Base-by-base conservation (phyloP, 2,113 vertebrate species). In the Micronycteris hirsuta region DNA sequence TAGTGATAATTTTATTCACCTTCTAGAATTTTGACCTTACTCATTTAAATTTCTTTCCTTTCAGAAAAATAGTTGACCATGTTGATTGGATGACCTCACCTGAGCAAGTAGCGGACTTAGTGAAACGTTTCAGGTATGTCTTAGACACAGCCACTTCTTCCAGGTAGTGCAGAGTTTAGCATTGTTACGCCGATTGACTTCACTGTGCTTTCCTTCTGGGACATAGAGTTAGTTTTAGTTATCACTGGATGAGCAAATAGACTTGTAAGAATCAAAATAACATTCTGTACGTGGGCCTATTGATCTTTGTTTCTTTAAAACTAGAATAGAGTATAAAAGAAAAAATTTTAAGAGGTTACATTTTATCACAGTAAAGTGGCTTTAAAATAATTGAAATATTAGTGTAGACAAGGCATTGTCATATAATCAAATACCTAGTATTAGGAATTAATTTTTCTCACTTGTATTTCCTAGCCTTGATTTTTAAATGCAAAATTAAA, bases 11-110 rank as follows among this genome's bases (percentile, higher is more conserved):
- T 78, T 71, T 81, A 68, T 74, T 92, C 28, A 41, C 14, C 20
- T 83, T 68, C 3, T 61, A 76, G 93, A 56, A 90, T 65, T 77
- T 81, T 93, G 47, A 83, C 14, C 13, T 11, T 93, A 73, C 26
- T 94, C 26, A 81, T 83, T 92, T 94, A 65, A 20, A 28, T 52
- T 41, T 89, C 58, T 97, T 97, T 96, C 36, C 94, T 98, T 98
- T 87, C 97, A 99, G 99, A 98, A 99, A 99, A 99, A 99, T 99
- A 82, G 99, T 99, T 94, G 99, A 99, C 98, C 99, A 99, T 81
- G 99, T 99, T 96, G 99, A 99, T 96, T 99, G 98, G 98, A 98
- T 99, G 99, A 99, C 99, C 0, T 99, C 99, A 76, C 99, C 99
- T 1, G 99, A 99, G 73, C 99, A 99, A 98, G 99, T 99, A 88